Evolutionary conservation across 2,888 invertebrate genomes (phyloP), one percentile per base, ranked within the genome.

Genomic region (Bimastos eiseni): DNA sequence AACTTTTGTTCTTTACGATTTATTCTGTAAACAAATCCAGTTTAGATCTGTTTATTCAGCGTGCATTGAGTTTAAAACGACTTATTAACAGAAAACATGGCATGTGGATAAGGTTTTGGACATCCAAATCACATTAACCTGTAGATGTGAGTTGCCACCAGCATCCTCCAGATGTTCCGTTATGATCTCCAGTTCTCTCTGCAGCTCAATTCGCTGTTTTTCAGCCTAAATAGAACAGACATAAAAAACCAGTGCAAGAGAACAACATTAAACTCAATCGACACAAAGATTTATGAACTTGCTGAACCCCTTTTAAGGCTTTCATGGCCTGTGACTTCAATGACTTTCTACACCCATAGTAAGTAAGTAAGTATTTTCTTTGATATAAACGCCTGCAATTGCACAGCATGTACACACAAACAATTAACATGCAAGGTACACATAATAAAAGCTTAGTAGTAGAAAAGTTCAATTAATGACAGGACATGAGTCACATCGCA

Each of bases 181-280:
- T 36, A 91, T 49, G 24, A 91, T 91, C 44, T 91, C 91, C 83
- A 91, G 83, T 86, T 91, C 91, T 90, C 91, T 86, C 70, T 91
- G 90, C 90, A 91, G 89, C 88, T 91, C 91, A 24, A 84, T 37
- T 89, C 84, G 55, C 83, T 91, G 91, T 37, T 91, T 91, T 30
- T 91, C 91, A 34, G 91, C 91, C 91, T 91, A 89, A 37, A 89
- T n/a, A n/a, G 30, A n/a, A 24, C 4, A 49, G n/a, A 11, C 70
- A 70, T n/a, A 70, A 30, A 24, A 24, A 3, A 30, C 70, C n/a
- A 70, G 70, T 5, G 55, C 70, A 70, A 70, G 30, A 70, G n/a
- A n/a, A 55, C 30, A n/a, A 70, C 21, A 3, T 8, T 70, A 1
- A n/a, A 11, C n/a, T 70, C n/a, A 70, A 70, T 70, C 70, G n/a